These are phyloP conservation scores for Rhabdornis inornatus DNA, from an alignment of 2,113 vertebrate genomes.

Conservation along the genomic window DNA sequence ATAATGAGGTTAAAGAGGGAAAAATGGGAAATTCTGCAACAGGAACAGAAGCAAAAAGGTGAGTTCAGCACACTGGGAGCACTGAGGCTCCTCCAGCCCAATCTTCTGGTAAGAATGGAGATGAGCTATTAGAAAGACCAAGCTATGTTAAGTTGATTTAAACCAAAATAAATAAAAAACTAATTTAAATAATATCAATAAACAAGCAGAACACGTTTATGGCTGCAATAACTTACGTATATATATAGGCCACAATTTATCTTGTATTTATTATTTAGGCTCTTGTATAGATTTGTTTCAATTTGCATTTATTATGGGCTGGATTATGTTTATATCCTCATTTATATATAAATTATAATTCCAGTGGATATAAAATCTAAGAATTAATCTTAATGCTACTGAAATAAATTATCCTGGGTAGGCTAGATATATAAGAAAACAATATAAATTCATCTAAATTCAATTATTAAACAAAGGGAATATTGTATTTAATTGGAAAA, in stretches of 20 bases:
- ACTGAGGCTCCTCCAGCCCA: neutral
- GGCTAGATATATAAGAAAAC: conserved; percentile 1
- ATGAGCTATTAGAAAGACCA: fast-evolving
- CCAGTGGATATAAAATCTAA: neutral
- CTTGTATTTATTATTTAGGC: neutral
- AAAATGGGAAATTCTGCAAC: neutral
- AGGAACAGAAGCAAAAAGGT: neutral
- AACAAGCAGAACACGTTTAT: neutral
- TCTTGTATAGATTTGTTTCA: neutral
- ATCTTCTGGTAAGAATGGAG: neutral
- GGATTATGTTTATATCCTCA: neutral
- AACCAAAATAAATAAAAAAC: neutral
- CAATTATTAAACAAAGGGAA: conserved; percentile 1
- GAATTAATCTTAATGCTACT: neutral
- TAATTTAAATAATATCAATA: neutral
- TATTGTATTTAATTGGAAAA: conserved; percentile 36
- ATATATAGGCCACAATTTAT: neutral
- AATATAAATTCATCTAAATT: conserved; percentile 31
- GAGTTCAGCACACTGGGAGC: neutral
- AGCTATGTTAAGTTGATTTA: neutral
- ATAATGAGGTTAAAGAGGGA: neutral
- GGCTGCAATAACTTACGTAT: neutral
- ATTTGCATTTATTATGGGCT: neutral
- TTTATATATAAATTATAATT: neutral
- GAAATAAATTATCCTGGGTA: conserved; percentile 1